Conservation (phyloP, 2,888 invertebrate genomes). For the Ephialtes manifestator region DNA sequence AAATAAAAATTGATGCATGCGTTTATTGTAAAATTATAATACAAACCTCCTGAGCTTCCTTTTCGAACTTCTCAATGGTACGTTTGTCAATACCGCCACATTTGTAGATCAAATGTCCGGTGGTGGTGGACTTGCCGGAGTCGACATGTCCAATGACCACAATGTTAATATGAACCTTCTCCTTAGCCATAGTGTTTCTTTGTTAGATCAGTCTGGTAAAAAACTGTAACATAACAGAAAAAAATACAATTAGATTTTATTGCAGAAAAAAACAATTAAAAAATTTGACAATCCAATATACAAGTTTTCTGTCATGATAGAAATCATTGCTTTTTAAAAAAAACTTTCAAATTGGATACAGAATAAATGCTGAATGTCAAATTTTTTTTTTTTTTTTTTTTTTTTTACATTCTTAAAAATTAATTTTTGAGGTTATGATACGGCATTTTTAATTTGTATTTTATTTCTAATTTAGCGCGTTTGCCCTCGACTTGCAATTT, state of each 20-base stretch:
- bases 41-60: conserved; percentile 96
- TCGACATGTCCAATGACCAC: conserved; percentile 99
- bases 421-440: background rate
- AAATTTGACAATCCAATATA: no score
- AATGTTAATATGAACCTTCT: conserved; percentile 99
- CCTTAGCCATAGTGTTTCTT: conserved; percentile 95
- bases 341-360: background rate
- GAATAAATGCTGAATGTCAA: background rate
- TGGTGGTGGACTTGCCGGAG: conserved; percentile 99
- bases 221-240: conserved; percentile 68
- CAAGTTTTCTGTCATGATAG: no score
- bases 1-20: background rate
- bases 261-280: background rate
- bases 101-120: conserved; percentile 99
- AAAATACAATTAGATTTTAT: background rate
- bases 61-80: conserved; percentile 99
- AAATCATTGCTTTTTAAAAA: no score
- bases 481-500: background rate
- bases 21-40: conserved; percentile 40
- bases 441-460: background rate
- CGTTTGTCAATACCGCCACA: conserved; percentile 99
- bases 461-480: background rate
- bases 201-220: conserved; percentile 72
- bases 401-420: background rate
- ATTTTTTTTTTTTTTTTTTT: background rate